A percentile compares a stretch with the other conserved stretches of the same genome.
Evolutionary conservation across 2,797 vertebrate species (phyloP).

Genomic region (Philypnodon macrostomus): DNA sequence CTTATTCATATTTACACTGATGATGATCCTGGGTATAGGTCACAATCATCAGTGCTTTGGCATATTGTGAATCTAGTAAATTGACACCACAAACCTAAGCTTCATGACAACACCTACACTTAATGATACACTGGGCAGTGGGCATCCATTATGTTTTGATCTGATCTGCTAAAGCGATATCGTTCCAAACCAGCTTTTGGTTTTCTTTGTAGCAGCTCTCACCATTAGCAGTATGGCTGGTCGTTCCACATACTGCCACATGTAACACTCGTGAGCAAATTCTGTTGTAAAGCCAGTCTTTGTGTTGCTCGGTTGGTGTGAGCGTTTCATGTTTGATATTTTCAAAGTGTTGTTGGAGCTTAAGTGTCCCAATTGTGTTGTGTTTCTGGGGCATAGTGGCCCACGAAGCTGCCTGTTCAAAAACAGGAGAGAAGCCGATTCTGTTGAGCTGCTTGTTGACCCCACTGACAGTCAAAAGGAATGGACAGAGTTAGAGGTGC

Average conservation of each 20-base stretch:
- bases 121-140: conserved; percentile 6
- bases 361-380: no score
- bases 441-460: conserved; percentile 26
- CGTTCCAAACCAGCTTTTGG: conserved; percentile 50
- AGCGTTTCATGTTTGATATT: no score
- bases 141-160: conserved; percentile 49
- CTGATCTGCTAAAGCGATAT: conserved; percentile 72
- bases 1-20: no score
- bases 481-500: neutral
- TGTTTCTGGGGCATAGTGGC: no score
- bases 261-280: conserved; percentile 59
- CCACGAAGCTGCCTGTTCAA: conserved; percentile 74
- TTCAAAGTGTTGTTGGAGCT: conserved; percentile 23
- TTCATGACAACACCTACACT: no score
- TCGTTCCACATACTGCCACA: conserved; percentile 70
- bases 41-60: no score
- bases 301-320: conserved; percentile 51
- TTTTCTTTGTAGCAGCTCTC: conserved; percentile 48
- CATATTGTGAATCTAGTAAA: no score
- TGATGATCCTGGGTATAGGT: no score
- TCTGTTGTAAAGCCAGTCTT: conserved; percentile 53
- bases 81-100: no score
- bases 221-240: conserved; percentile 66
- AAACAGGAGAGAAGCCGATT: conserved; percentile 44
- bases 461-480: conserved; percentile 5